Conservation (phyloP, 2,113 vertebrate genomes). For the Cephalophus harveyi region DNA sequence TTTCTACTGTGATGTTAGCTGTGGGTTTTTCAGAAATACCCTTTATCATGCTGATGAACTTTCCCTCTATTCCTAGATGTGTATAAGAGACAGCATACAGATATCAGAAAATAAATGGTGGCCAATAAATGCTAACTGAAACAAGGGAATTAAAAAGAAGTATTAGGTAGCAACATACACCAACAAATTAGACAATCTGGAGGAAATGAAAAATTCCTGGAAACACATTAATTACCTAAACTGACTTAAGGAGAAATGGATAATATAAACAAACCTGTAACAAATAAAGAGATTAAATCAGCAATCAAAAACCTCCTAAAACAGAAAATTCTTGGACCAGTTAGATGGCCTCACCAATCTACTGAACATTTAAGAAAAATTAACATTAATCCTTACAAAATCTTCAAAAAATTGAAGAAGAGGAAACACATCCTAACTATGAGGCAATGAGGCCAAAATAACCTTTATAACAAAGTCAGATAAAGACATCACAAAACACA, state of each 20-base stretch:
- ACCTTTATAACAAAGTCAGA: background rate
- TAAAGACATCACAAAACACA: background rate
- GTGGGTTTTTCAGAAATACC: background rate
- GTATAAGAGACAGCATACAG: no score
- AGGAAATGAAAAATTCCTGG: slow-evolving; percentile 29
- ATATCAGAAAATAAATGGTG: background rate
- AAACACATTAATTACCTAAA: slow-evolving; percentile 20
- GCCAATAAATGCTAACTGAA: slow-evolving; percentile 3
- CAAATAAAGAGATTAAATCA: slow-evolving; percentile 11
- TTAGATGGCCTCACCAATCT: background rate
- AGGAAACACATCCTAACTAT: background rate
- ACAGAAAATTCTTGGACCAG: background rate
- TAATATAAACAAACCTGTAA: background rate
- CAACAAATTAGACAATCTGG: slow-evolving; percentile 2
- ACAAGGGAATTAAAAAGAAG: slow-evolving; percentile 34
- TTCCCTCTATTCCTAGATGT: background rate
- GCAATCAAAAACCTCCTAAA: slow-evolving; percentile 6
- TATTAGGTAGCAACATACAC: background rate
- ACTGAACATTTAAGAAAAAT: background rate
- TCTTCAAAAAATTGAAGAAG: background rate
- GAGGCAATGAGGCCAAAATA: background rate
- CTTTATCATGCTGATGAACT: background rate
- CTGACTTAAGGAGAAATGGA: background rate
- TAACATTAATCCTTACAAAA: background rate
- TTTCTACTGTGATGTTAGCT: background rate